Conservation (phyloP, 2,797 vertebrate genomes). For the Coilia nasus region DNA sequence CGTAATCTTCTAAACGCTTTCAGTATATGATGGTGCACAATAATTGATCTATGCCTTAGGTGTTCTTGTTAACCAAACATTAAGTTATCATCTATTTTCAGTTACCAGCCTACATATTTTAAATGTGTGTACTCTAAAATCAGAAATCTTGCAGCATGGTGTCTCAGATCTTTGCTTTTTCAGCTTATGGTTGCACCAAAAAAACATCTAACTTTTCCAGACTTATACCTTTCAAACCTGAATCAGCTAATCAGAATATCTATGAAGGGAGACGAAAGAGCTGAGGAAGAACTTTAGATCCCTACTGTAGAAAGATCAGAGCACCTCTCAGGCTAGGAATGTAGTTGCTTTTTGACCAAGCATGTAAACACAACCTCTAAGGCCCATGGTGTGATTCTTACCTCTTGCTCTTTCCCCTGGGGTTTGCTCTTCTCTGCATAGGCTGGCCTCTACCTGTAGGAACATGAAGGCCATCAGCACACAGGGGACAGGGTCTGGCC, state of each 20-base stretch:
- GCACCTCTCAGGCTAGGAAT: too few species aligned
- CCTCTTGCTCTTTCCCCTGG: conserved; percentile 76
- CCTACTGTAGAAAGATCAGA: too few species aligned
- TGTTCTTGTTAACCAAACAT: background rate
- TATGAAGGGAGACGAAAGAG: background rate
- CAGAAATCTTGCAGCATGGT: background rate
- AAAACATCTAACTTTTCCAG: background rate
- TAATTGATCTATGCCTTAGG: background rate
- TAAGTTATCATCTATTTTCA: background rate
- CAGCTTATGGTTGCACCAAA: background rate
- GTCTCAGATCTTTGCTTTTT: background rate
- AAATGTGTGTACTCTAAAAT: too few species aligned
- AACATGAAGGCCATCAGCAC: background rate
- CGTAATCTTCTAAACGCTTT: too few species aligned
- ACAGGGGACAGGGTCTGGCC: background rate
- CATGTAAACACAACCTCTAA: too few species aligned
- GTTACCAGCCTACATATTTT: too few species aligned
- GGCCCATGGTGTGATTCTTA: conserved; percentile 46
- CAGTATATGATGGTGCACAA: too few species aligned
- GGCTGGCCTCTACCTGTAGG: conserved; percentile 55
- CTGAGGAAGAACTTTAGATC: background rate
- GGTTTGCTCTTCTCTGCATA: conserved; percentile 43
- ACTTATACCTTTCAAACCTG: background rate
- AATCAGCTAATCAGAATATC: background rate
- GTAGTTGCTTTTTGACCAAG: too few species aligned